A percentile compares a stretch with the other conserved stretches of the same genome.
These are phyloP conservation scores for Pinctada fucata DNA, from an alignment of 2,888 invertebrate genomes.

Conservation along the genomic window DNA sequence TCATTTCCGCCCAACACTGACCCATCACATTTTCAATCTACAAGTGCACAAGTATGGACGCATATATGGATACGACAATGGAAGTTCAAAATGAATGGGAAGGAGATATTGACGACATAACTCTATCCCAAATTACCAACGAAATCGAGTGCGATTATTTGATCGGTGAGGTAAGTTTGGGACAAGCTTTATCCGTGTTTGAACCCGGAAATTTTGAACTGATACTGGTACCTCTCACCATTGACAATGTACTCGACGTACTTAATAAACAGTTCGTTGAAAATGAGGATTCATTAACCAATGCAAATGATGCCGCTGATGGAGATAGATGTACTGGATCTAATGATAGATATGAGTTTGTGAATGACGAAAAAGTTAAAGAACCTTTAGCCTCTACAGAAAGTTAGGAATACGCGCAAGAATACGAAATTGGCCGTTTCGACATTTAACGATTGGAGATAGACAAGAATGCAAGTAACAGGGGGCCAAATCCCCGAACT, in stretches of 20 bases:
- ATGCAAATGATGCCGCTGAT: not conserved
- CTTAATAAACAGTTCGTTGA: not conserved
- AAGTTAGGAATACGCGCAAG: slow-evolving; percentile 1
- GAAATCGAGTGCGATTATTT: not conserved
- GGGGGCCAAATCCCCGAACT: not conserved
- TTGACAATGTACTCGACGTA: not conserved
- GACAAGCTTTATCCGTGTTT: not conserved
- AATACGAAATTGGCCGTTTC: slow-evolving; percentile 1
- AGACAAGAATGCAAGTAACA: not conserved
- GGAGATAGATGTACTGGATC: not conserved
- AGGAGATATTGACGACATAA: not conserved
- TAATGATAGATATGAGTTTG: not conserved
- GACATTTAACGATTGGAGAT: not conserved
- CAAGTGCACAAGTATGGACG: not conserved
- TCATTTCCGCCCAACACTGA: too few relatives aligned
- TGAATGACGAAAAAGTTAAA: not conserved
- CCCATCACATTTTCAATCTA: too few relatives aligned
- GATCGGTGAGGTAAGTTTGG: not conserved
- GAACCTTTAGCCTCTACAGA: not conserved
- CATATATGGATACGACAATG: not conserved
- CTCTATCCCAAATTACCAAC: not conserved
- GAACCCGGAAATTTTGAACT: not conserved
- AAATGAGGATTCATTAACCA: not conserved
- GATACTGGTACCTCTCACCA: not conserved
- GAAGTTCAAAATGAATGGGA: not conserved